Base-by-base conservation (phyloP, 2,797 vertebrate species). In the Coccyzus lansbergi region DNA sequence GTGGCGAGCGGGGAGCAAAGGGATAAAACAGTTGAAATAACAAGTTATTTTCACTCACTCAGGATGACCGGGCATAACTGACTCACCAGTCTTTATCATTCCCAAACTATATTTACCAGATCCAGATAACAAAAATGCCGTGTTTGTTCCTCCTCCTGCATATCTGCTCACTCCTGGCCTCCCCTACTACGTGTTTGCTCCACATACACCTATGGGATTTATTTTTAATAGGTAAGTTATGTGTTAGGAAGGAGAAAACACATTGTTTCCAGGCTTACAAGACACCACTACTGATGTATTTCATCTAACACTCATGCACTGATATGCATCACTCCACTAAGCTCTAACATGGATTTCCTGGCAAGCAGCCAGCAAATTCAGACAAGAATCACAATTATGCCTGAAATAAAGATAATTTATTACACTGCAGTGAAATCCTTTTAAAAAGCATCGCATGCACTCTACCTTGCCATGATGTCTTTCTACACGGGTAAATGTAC, bases 41-140 rank as follows among this genome's bases (percentile, higher is more conserved):
- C 90, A 96, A 95, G 90, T 93, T 95, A 91, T 95, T 96, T 96
- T 94, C 93, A 95, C 83, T 74, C 68, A 75, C n/a, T 92, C 69
- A 60, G 74, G 84, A 94, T 95, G 88, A 96, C 86, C 88, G 84
- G 93, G 88, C 95, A 92, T 90, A 95, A 96, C 68, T 94, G 90
- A 95, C 77, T 97, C 88, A 94, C 70, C 44, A 79, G 29, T 89
- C 77, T 85, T 77, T 76, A 62, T 63, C 90, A 81, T 91, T 96
- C 91, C 72, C 77, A 91, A 95, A 89, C 59, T 72, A 69, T 77
- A 88, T 95, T 94, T 87, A 83, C 68, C 58, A 93, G 95, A 84
- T 60, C 42, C 79, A 84, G 70, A 84, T 88, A 90, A 92, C n/a
- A 81, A 92, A 92, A 84, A 76, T 42, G 77, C 20, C 62, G 15